A percentile compares a stretch with the other conserved stretches of the same genome.
Evolutionary conservation across 2,888 invertebrate species (phyloP).

Genomic region (Anodontia alba): DNA sequence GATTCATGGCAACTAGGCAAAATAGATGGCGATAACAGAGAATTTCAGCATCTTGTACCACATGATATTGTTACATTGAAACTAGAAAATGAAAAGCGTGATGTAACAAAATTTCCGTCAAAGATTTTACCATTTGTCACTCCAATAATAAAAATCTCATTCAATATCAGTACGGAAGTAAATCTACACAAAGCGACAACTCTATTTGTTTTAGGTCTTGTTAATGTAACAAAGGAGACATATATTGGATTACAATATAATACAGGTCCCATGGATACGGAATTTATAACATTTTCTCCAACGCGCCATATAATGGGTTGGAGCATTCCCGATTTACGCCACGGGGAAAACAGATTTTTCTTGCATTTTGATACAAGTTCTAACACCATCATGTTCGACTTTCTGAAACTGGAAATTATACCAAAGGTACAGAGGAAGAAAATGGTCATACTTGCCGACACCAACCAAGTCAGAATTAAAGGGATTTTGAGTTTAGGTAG

Average conservation of each 20-base stretch:
- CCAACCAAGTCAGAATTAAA: slow-evolving; percentile 25
- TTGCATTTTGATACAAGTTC: slow-evolving; percentile 46
- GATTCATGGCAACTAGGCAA: slow-evolving; percentile 54
- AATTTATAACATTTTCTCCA: slow-evolving; percentile 42
- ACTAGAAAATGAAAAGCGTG: slow-evolving; percentile 22
- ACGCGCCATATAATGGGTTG: slow-evolving; percentile 52
- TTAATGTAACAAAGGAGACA: slow-evolving; percentile 47
- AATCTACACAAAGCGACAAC: slow-evolving; percentile 39
- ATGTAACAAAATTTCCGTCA: slow-evolving; percentile 35
- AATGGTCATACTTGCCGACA: slow-evolving; percentile 17
- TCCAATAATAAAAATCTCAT: slow-evolving; percentile 43
- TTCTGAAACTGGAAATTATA: slow-evolving; percentile 44
- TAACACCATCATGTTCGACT: slow-evolving; percentile 59
- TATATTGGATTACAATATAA: slow-evolving; percentile 45
- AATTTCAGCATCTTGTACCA: slow-evolving; percentile 43
- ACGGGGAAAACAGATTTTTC: slow-evolving; percentile 24
- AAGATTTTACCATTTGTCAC: slow-evolving; percentile 55
- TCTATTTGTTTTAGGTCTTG: slow-evolving; percentile 47
- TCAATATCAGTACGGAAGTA: slow-evolving; percentile 33
- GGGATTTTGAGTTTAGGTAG: slow-evolving; percentile 39
- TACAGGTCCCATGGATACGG: slow-evolving; percentile 28
- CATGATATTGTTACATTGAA: slow-evolving; percentile 34
- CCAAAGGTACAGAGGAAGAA: slow-evolving; percentile 34
- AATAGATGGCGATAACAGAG: slow-evolving; percentile 43
- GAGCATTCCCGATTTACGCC: slow-evolving; percentile 38